These are phyloP conservation scores for Pipistrellus kuhlii DNA, from an alignment of 2,797 vertebrate genomes.

Conservation along the genomic window DNA sequence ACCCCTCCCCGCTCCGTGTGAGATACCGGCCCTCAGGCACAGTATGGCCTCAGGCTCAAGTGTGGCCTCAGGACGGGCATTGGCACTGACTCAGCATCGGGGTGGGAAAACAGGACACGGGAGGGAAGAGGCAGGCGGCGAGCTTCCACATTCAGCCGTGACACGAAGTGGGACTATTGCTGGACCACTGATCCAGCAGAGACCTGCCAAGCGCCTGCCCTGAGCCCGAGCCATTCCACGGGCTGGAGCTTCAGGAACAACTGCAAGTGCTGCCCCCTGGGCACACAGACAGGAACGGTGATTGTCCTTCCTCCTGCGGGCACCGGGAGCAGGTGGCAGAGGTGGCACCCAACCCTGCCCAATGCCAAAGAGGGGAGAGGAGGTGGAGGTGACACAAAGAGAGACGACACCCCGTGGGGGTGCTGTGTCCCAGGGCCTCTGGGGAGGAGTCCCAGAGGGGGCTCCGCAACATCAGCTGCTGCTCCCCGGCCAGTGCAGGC, in stretches of 20 bases:
- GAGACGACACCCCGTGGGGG: background rate
- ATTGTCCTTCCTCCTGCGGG: background rate
- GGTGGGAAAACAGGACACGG: background rate
- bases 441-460: background rate
- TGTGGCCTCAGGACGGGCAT: background rate
- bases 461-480: background rate
- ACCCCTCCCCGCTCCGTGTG: accelerated
- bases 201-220: background rate
- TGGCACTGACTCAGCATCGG: background rate
- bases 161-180: accelerated
- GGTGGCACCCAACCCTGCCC: no score
- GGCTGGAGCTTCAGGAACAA: background rate
- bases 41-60: no score
- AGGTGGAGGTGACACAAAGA: no score
- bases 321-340: background rate
- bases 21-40: background rate
- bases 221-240: background rate
- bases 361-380: background rate
- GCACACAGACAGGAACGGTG: background rate
- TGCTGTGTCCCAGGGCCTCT: background rate
- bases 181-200: background rate
- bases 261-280: background rate
- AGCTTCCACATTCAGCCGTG: background rate
- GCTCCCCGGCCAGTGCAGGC: background rate
- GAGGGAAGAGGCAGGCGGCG: background rate